Evolutionary conservation across 2,888 invertebrate genomes (phyloP), one percentile per base, ranked within the genome.

Genomic region (Rhyacophila evoluta): DNA sequence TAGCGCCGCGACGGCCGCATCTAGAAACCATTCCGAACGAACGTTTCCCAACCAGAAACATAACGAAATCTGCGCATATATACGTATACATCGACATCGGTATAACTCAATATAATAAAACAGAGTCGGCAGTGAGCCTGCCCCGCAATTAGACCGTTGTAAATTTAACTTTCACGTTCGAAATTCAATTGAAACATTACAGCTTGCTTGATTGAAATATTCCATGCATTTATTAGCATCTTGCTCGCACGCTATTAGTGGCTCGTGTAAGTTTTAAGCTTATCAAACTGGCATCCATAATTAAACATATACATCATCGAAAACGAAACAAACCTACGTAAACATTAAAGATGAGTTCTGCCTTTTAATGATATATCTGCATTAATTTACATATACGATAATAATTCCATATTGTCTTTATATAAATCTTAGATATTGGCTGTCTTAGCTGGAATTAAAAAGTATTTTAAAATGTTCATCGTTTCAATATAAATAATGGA

Each of bases 81-180:
- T 55, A 55, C 8, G 25, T 25, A 25, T 39, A 39, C n/a, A n/a
- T n/a, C n/a, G n/a, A n/a, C n/a, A n/a, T n/a, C n/a, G n/a, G n/a
- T 39, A 39, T 8, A 55, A 19, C 41, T 12, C 55, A 55, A 55
- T 19, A 55, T 19, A 55, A 55, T 55, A 55, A 55, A 55, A 55
- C 55, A 19, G 55, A 55, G 55, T 19, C 19, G 55, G 29, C 29
- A 33, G 29, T 33, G 29, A 33, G 29, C 55, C 12, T 19, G 19
- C 19, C 55, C 55, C 55, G 55, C 55, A 55, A 55, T 55, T 55
- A 55, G 55, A 19, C 19, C 55, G 55, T 55, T 15, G 55, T 55
- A 19, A 19, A 55, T 55, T 55, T 55, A 55, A 55, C 55, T 55
- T 55, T 55, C 25, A 19, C 55, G 55, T 25, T 55, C 8, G 19